Evolutionary conservation across 2,797 vertebrate genomes (phyloP).

Genomic region (Trachops cirrhosus): DNA sequence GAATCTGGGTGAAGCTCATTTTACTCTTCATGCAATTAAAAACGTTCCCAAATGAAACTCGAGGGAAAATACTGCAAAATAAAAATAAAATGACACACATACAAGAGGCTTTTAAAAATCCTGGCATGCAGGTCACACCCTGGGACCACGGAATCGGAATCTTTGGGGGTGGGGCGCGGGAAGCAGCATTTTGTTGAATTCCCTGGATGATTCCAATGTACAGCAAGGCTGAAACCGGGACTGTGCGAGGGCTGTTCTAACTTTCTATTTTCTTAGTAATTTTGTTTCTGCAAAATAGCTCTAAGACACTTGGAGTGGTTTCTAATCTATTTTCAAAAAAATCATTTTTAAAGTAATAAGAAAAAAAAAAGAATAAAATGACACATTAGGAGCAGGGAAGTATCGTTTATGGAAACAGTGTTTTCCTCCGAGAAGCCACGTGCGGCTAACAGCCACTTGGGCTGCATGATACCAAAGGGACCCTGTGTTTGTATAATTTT

Average conservation of each 20-base stretch:
- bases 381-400: not conserved
- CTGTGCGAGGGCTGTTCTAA: not conserved
- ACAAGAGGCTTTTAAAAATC: not conserved
- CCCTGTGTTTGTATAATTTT: not conserved
- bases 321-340: not conserved
- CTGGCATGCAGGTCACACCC: not conserved
- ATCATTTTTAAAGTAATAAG: not conserved
- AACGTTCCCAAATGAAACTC: not conserved
- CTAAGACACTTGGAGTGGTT: not conserved
- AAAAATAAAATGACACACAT: not conserved
- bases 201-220: not conserved
- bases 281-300: not conserved
- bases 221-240: not conserved
- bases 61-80: not conserved
- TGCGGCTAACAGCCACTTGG: rapidly evolving
- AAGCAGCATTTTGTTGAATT: not conserved
- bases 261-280: not conserved
- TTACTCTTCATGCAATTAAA: not conserved
- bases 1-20: not conserved
- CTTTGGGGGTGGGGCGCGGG: not conserved
- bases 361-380: not conserved
- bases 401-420: not conserved
- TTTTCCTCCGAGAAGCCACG: not conserved
- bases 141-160: not conserved
- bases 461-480: not conserved